Evolutionary conservation across 2,113 vertebrate genomes (phyloP).

Genomic region (Telmatochromis brichardi): DNA sequence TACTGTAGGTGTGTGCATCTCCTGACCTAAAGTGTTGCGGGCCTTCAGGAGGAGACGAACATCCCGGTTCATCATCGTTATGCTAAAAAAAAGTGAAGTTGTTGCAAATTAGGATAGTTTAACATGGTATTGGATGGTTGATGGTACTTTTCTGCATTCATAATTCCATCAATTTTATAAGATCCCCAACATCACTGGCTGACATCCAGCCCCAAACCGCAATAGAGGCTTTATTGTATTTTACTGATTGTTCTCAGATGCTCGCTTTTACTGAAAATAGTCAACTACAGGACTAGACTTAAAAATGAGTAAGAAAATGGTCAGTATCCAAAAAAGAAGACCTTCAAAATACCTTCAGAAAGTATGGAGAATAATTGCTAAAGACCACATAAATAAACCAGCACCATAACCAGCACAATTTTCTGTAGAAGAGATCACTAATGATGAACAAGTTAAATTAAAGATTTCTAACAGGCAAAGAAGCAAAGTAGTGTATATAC

Average conservation of each 20-base stretch:
- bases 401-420: conserved; percentile 2
- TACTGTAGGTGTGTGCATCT: background rate
- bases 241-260: background rate
- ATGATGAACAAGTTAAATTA: conserved; percentile 51
- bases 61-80: background rate
- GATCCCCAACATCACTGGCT: background rate
- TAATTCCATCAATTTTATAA: background rate
- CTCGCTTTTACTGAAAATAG: background rate
- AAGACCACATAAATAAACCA: background rate
- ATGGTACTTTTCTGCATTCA: background rate
- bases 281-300: background rate
- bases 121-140: background rate
- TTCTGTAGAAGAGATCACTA: background rate
- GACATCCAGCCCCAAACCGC: background rate
- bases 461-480: conserved; percentile 5
- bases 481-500: background rate
- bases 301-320: background rate
- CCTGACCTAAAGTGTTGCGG: background rate
- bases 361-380: background rate
- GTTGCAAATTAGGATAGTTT: background rate
- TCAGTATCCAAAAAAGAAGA: background rate
- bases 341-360: background rate
- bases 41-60: background rate
- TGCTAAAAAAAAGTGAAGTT: background rate
- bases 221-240: background rate